Evolutionary conservation across 2,888 invertebrate species (phyloP), one percentile per base, ranked within the genome.

Genomic region (Oligia fasciuncula): DNA sequence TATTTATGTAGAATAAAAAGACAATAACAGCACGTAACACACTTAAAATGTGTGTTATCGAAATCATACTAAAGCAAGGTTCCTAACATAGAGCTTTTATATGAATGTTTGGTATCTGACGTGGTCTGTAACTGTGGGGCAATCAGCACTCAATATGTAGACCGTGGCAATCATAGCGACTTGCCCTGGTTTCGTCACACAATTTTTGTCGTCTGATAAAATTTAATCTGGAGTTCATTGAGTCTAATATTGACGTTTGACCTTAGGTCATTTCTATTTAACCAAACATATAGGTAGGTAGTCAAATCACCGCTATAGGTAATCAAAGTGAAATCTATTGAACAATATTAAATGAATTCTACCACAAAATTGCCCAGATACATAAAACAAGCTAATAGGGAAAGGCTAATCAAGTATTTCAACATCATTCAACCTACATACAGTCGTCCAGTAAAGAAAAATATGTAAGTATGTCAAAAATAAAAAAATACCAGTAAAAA

Each of bases 181-280:
- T 66, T 87, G 89, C 77, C 73, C 81, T 76, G 80, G 71, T 86
- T 88, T 87, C 88, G 72, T 76, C 85, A 86, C 63, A 76, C 68
- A 69, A 74, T 79, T 83, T 81, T 80, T 73, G 72, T 83, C 69
- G 71, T 49, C 66, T 75, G 84, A 86, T 84, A 87, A 80, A 76
- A 74, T 72, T 74, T 76, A 62, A 72, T 83, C 76, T 78, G 35
- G 66, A 14, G 73, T 73, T 69, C 63, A 85, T 74, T 72, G 73
- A 67, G 60, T 79, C 70, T 69, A 40, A 70, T 84, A 73, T 54
- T 80, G 67, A 74, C 57, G 43, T 71, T 78, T 84, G 75, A 79
- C 69, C 73, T 43, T 35, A 79, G 62, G 68, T 81, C 69, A 81
- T 73, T 82, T 77, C 35, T 79, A 71, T 65, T 29, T 65, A n/a